Evolutionary conservation across 2,113 vertebrate species (phyloP).

Genomic region (Choloepus hoffmanni): DNA sequence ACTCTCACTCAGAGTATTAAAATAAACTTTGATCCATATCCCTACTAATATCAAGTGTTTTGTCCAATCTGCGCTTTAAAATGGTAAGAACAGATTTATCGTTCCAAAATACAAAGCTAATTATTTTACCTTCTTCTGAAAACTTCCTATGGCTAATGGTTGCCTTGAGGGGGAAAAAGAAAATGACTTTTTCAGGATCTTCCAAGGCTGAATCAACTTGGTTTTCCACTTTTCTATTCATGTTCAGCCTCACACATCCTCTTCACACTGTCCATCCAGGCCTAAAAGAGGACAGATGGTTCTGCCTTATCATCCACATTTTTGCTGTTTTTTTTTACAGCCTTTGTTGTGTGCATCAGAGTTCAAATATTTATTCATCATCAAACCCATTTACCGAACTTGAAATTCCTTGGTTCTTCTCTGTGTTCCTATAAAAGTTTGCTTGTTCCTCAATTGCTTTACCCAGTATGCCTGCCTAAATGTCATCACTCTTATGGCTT

Average conservation of each 20-base stretch:
- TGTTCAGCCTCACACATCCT: too few relatives aligned
- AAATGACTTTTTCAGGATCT: background rate
- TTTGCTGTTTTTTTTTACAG: background rate
- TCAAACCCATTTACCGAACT: background rate
- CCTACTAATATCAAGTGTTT: background rate
- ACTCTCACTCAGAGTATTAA: background rate
- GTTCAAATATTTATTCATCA: background rate
- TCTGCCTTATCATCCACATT: too few relatives aligned
- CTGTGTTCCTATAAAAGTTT: background rate
- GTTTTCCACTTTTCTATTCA: rapidly evolving
- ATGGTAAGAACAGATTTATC: background rate
- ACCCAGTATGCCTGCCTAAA: background rate
- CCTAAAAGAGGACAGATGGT: background rate
- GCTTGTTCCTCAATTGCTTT: background rate
- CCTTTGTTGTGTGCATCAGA: background rate
- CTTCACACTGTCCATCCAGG: rapidly evolving
- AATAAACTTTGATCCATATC: background rate
- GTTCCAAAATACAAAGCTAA: background rate
- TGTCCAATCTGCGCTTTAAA: background rate
- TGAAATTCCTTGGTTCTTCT: background rate
- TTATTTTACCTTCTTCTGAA: background rate
- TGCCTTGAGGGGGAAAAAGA: background rate
- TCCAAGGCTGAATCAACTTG: background rate
- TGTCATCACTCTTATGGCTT: background rate
- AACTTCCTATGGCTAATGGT: background rate